Conservation (phyloP, 2,113 vertebrate species). For the Gadus chalcogrammus region DNA sequence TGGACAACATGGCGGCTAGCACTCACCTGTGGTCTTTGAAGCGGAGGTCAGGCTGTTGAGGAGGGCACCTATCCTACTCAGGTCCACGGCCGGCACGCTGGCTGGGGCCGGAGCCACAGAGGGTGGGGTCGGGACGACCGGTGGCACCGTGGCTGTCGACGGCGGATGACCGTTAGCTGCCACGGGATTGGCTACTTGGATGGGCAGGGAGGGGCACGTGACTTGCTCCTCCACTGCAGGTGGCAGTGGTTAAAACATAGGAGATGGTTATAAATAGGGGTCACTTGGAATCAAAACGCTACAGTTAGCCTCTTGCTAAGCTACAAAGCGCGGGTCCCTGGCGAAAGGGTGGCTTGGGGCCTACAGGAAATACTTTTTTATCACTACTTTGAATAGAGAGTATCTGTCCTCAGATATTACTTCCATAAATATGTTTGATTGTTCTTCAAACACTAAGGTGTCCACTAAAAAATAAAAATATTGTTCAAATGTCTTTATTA, state of each 20-base stretch:
- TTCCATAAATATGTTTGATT: no score
- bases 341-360: no score
- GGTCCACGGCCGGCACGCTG: constrained; percentile 81
- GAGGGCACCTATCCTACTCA: constrained; percentile 88
- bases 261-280: not conserved
- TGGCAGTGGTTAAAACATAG: no score
- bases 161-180: constrained; percentile 26
- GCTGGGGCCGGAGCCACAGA: constrained; percentile 29
- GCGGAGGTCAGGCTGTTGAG: constrained; percentile 86
- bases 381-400: no score
- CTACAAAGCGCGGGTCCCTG: no score
- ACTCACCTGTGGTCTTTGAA: constrained; percentile 91
- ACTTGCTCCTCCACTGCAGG: constrained; percentile 81
- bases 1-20: not conserved
- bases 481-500: no score
- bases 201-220: constrained; percentile 51
- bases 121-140: constrained; percentile 20
- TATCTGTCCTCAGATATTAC: no score
- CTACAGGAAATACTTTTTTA: no score
- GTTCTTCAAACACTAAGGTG: no score
- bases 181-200: constrained; percentile 41
- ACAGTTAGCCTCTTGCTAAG: no score
- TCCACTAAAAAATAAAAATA: no score
- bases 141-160: constrained; percentile 12
- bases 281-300: no score